Evolutionary conservation across 2,113 vertebrate species (phyloP), one percentile per base, ranked within the genome.

Genomic region (Falcunculus frontatus): DNA sequence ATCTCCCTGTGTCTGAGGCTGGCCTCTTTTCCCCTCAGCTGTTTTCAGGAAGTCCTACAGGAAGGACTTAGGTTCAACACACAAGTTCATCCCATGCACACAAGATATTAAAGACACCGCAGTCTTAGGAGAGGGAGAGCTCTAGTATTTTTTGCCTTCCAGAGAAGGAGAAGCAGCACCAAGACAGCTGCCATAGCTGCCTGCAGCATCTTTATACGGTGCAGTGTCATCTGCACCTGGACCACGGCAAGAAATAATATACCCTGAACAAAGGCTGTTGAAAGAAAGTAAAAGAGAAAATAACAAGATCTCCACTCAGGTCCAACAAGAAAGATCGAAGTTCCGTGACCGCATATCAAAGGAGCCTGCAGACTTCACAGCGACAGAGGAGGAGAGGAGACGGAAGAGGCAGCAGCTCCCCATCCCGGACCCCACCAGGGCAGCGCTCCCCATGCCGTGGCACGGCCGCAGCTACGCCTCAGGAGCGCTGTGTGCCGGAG

Each of bases 21-120:
- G 64, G 84, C 64, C 53, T 64, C 91, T 87, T 68, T 87, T 60
- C 85, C 95, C 80, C 44, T 69, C 30, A 46, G 77, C 74, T 75
- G 49, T 70, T 91, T 77, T 79, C 94, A 95, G 95, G 96, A 97
- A 96, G n/a, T 47, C 64, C 88, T 88, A 33, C 93, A 95, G 96
- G 96, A 96, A 96, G 79, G 79, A 67, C 49, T 72, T 23, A 22
- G 47, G 68, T 64, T 92, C 90, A 55, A 88, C n/a, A 67, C 78
- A n/a, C 21, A 42, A 85, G 88, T 93, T 93, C 85, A 60, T 69
- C 74, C 67, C 78, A 9, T 8, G 23, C 1, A 0, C 60, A 25
- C 1, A 6, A 52, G 73, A 70, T 33, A 35, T 89, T 94, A 82
- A 78, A 91, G 60, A 70, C 8, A 0, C 64, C 1, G 3, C 50